Evolutionary conservation across 2,797 vertebrate genomes (phyloP), one percentile per base, ranked within the genome.

Genomic region (Megaceryle alcyon): DNA sequence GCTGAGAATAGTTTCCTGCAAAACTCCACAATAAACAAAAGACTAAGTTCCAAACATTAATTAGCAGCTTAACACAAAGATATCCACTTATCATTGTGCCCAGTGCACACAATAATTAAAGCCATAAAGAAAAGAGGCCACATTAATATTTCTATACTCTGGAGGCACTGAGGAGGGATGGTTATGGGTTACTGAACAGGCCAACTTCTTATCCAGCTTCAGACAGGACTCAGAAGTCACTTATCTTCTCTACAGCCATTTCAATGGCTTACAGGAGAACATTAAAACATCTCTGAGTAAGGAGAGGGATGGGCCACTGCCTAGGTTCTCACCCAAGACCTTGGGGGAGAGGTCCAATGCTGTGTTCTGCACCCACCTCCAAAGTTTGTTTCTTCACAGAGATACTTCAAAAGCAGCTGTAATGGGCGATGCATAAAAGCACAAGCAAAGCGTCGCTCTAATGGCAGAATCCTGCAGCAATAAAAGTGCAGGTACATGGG

Each of bases 31-130:
- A 95, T 94, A 97, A 97, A 97, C 93, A 97, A 80, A 97, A 92
- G 94, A 93, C 60, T 53, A 86, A 95, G 69, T 92, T 96, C 78
- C 95, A 91, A 92, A 51, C 92, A 90, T 97, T 97, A 97, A 97
- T 98, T 97, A 97, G 96, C 81, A 94, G 87, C 83, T 97, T 96
- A 97, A 94, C 90, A 91, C 87, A 93, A 94, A 96, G 92, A 82
- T 86, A 96, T 10, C 63, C 82, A 95, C 91, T 44, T 56, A 96
- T 96, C 88, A 54, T 75, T 1, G 6, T 60, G 92, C 84, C 88
- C 71, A 28, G 68, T 1, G 4, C 76, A 69, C 46, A 46, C 65
- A 82, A 43, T 96, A 97, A 97, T 91, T 95, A 97, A 96, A 97
- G 77, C 82, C 91, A 92, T 96, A 95, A 91, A 96, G 89, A 86